Conservation (phyloP, 1,140 invertebrate genomes). For the Lasioglossum albipes region DNA sequence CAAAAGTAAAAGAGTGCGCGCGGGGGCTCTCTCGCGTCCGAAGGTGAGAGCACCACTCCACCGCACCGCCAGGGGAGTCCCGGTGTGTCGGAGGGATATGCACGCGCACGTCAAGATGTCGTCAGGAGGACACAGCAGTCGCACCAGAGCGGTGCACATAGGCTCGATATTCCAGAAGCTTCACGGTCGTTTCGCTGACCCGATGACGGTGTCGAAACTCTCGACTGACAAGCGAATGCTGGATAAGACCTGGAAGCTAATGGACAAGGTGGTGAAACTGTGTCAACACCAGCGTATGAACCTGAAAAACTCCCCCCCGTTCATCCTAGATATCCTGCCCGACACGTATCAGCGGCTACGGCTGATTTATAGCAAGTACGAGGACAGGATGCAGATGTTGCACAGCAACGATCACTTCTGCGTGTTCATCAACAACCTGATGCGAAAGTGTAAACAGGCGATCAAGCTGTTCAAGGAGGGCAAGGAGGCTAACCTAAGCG, state of each 20-base stretch:
- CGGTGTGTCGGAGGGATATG: constrained; percentile 37
- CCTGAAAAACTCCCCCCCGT: constrained; percentile 99
- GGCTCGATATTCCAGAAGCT: constrained; percentile 93
- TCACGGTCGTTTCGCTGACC: constrained; percentile 94
- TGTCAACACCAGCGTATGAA: constrained; percentile 99
- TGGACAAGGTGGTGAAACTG: constrained; percentile 99
- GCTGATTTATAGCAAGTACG: constrained; percentile 96
- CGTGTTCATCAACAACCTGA: constrained; percentile 98
- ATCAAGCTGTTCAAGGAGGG: constrained; percentile 99
- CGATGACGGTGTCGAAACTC: constrained; percentile 91
- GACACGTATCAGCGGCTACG: constrained; percentile 98
- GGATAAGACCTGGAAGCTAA: constrained; percentile 98
- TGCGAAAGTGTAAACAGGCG: constrained; percentile 98
- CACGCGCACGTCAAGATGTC: constrained; percentile 73
- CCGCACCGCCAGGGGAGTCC: constrained; percentile 16
- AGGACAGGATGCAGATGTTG: constrained; percentile 94
- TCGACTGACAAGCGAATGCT: constrained; percentile 97
- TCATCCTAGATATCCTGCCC: constrained; percentile 99
- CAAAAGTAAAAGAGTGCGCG: constrained; percentile 30
- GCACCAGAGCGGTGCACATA: constrained; percentile 84
- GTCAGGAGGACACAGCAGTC: constrained; percentile 77
- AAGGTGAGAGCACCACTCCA: constrained; percentile 4
- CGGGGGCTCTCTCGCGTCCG: constrained; percentile 40
- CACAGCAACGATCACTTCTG: constrained; percentile 98
- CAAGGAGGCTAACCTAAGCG: too few relatives aligned